Evolutionary conservation across 2,113 vertebrate species (phyloP), one percentile per base, ranked within the genome.

Genomic region (Pampusana beccarii): DNA sequence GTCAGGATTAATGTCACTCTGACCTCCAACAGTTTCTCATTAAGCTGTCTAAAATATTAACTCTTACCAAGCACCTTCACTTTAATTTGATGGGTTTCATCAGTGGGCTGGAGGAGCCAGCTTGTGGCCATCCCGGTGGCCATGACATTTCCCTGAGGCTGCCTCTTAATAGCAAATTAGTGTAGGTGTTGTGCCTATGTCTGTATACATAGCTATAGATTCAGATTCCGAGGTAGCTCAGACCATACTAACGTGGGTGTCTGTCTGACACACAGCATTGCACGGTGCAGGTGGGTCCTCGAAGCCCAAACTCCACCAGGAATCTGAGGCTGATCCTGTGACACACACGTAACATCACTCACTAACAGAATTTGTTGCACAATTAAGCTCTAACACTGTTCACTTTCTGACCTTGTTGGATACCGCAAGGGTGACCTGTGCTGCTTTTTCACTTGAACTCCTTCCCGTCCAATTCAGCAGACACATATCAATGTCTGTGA

Each of bases 11-110:
- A 77, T 58, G 89, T 94, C 91, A 60, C 70, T 50, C 83, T 93
- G 86, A 93, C 91, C 83, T 92, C 86, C 86, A 91, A 85, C 36
- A 79, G 90, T 85, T 96, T 84, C 94, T 94, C 86, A 92, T 93
- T 91, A 91, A 90, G 50, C 57, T 87, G 66, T 79, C 86, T 81
- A 92, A 93, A 89, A 58, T 51, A 58, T 6, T 38, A 92, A 77
- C 75, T 25, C 73, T 48, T 69, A 79, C 31, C 42, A 36, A 78
- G 34, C 0, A 14, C 65, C 57, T 80, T 70, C 21, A 6, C 67
- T 86, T 75, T 92, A 62, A 92, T 91, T 79, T 80, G 58, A 28
- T 46, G 51, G 48, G 65, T 89, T 91, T 95, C 81, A 48, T 93
- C 73, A 40, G 72, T 33, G 58, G 44, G 61, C 65, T 72, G 80